These are phyloP conservation scores for Netelia inedita DNA, from an alignment of 2,888 invertebrate species.

Conservation along the genomic window DNA sequence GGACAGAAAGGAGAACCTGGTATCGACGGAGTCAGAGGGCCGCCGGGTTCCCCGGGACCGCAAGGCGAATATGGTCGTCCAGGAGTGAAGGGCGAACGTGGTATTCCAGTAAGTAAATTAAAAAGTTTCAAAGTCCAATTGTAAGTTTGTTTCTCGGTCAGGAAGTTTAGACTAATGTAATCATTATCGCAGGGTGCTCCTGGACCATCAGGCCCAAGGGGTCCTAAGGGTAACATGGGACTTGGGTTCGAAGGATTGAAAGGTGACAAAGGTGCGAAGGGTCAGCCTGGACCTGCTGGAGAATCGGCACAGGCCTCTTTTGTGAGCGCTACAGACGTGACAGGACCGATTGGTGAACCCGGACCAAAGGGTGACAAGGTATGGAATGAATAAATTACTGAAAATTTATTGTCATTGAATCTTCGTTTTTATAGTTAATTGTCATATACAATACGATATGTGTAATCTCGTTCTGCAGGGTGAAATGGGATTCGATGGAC, in stretches of 20 bases:
- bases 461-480: slow-evolving; percentile 74
- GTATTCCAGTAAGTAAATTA: slow-evolving; percentile 86
- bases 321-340: slow-evolving; percentile 56
- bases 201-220: slow-evolving; percentile 90
- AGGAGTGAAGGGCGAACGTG: slow-evolving; percentile 89
- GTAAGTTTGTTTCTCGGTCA: too few species aligned
- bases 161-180: too few species aligned
- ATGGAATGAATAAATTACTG: slow-evolving; percentile 77
- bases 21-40: slow-evolving; percentile 90
- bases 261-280: slow-evolving; percentile 89
- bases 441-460: background rate
- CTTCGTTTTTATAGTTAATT: background rate
- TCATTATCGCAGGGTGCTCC: slow-evolving; percentile 87
- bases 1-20: slow-evolving; percentile 96
- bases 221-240: slow-evolving; percentile 89
- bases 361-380: slow-evolving; percentile 89
- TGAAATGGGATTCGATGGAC: slow-evolving; percentile 86
- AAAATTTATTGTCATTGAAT: background rate
- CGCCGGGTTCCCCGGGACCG: slow-evolving; percentile 88
- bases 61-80: slow-evolving; percentile 87
- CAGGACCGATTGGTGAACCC: slow-evolving; percentile 83
- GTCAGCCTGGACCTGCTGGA: slow-evolving; percentile 85
- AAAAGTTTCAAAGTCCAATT: background rate
- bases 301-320: slow-evolving; percentile 43
- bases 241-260: slow-evolving; percentile 87